These are phyloP conservation scores for Gopherus evgoodei DNA, from an alignment of 2,113 vertebrate species.

Conservation along the genomic window DNA sequence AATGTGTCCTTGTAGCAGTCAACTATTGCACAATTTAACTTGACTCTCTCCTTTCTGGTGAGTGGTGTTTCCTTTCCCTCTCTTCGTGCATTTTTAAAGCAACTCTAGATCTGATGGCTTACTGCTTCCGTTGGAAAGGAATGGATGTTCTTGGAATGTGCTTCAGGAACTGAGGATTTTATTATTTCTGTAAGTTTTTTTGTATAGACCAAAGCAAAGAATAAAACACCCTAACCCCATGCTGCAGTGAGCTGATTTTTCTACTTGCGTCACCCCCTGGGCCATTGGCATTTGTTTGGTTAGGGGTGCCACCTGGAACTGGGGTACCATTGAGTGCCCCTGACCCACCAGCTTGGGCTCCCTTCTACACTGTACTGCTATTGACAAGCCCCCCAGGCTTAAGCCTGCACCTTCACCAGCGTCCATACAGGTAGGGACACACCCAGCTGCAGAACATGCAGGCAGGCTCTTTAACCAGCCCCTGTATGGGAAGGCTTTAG, in stretches of 20 bases:
- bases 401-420: too few species aligned
- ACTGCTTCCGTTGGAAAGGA: slow-evolving; percentile 43
- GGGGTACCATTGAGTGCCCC: too few species aligned
- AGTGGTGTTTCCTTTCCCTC: slow-evolving; percentile 71
- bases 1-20: slow-evolving; percentile 72
- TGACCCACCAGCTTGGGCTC: too few species aligned
- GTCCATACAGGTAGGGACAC: too few species aligned
- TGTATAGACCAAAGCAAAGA: slow-evolving; percentile 86
- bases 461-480: too few species aligned
- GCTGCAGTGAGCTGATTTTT: slow-evolving; percentile 41
- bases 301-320: too few species aligned
- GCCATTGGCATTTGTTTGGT: accelerated
- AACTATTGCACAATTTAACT: slow-evolving; percentile 71
- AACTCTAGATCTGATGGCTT: slow-evolving; percentile 55
- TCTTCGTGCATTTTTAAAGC: slow-evolving; percentile 59
- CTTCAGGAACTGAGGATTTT: slow-evolving; percentile 73
- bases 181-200: slow-evolving; percentile 83
- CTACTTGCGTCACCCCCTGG: neutral
- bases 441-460: too few species aligned
- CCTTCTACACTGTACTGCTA: too few species aligned
- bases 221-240: slow-evolving; percentile 75
- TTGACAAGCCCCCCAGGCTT: too few species aligned
- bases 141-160: slow-evolving; percentile 60
- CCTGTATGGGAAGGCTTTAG: too few species aligned
- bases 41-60: slow-evolving; percentile 68